A percentile compares a stretch with the other conserved stretches of the same genome.
Conservation (phyloP, 1,140 invertebrate species). For the Lasaia peninsularis region DNA sequence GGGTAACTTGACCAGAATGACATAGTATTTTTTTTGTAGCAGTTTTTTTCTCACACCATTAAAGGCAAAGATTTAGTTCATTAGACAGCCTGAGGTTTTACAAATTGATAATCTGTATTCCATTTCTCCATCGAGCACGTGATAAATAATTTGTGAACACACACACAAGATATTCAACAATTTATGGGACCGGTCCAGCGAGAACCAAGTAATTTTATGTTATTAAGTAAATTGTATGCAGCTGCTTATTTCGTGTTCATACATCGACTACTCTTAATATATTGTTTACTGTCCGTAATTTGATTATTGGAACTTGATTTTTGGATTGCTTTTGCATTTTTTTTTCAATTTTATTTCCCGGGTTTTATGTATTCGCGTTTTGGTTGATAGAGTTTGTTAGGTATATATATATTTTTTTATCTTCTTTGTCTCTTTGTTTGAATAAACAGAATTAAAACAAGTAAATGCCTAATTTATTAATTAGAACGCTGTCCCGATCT, state of each 20-base stretch:
- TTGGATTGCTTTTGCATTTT: constrained; percentile 10
- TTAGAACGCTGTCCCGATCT: no score
- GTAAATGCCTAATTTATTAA: no score
- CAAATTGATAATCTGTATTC: constrained; percentile 11
- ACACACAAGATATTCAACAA: constrained; percentile 2
- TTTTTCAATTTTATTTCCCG: background rate
- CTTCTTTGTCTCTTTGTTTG: no score
- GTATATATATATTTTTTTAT: no score
- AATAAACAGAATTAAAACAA: no score
- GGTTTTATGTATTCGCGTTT: background rate
- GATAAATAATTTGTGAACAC: constrained; percentile 4
- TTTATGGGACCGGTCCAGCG: constrained; percentile 11
- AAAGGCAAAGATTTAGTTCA: no score
- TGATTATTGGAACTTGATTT: constrained; percentile 40
- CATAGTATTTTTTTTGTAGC: no score
- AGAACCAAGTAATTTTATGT: constrained; percentile 42
- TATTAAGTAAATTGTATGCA: constrained; percentile 46
- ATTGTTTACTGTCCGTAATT: constrained; percentile 50
- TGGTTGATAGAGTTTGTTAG: no score
- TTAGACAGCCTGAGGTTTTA: background rate
- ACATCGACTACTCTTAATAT: constrained; percentile 41
- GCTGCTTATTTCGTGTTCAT: constrained; percentile 30
- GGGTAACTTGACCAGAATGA: no score
- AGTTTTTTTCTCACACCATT: no score
- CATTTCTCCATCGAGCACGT: constrained; percentile 1